These are phyloP conservation scores for Heliconius aoede DNA, from an alignment of 2,888 invertebrate genomes.

Conservation along the genomic window DNA sequence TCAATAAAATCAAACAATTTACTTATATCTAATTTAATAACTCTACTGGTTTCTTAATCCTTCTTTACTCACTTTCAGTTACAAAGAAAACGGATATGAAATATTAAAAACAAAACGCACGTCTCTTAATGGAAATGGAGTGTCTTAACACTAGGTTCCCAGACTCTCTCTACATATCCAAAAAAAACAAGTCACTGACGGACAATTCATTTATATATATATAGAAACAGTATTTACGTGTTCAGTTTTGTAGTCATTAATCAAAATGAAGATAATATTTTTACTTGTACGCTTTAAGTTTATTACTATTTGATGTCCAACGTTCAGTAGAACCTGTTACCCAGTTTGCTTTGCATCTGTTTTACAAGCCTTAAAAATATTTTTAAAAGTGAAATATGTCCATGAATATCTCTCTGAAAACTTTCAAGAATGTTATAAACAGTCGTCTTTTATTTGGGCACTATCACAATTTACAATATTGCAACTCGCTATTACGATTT, in stretches of 20 bases:
- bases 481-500: background rate
- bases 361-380: background rate
- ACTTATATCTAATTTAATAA: no score
- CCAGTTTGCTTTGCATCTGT: background rate
- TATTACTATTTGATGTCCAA: constrained; percentile 47
- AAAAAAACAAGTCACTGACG: no score
- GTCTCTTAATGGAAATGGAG: no score
- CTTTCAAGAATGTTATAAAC: background rate
- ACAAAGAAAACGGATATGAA: no score
- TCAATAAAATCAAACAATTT: no score
- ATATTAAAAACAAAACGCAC: no score
- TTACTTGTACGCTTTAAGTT: background rate
- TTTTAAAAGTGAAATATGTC: background rate
- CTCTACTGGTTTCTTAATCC: no score
- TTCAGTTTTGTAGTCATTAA: background rate
- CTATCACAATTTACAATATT: constrained; percentile 1
- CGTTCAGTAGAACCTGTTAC: background rate
- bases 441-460: constrained; percentile 9
- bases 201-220: no score
- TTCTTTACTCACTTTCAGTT: no score
- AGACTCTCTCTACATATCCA: no score
- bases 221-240: background rate
- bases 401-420: background rate
- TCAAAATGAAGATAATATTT: background rate
- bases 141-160: no score